Conservation (phyloP, 2,888 invertebrate species). For the Drosophila helvetica region DNA sequence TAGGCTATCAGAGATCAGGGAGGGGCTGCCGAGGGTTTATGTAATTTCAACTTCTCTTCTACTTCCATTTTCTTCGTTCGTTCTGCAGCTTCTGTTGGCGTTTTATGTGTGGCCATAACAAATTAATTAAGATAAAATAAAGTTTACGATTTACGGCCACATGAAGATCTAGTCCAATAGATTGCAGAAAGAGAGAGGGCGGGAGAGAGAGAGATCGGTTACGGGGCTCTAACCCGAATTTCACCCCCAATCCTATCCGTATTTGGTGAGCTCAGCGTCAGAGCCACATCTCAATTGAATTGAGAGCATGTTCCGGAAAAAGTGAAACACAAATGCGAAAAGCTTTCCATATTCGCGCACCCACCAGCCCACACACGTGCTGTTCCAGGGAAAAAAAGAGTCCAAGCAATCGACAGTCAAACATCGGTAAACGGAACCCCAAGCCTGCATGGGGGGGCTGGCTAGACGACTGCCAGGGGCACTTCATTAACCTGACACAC, state of each 20-base stretch:
- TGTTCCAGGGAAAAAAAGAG: neutral
- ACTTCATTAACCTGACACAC: constrained; percentile 1
- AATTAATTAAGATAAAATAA: constrained; percentile 51
- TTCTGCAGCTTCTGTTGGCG: constrained; percentile 1
- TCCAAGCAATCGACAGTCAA: neutral
- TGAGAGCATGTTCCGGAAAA: neutral
- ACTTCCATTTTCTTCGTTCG: neutral
- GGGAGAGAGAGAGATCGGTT: constrained; percentile 1
- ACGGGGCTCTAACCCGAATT: constrained; percentile 11
- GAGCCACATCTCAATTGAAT: neutral
- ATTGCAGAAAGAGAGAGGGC: neutral
- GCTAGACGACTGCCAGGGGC: neutral
- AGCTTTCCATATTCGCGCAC: neutral
- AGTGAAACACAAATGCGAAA: constrained; percentile 4
- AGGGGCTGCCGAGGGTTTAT: constrained; percentile 14
- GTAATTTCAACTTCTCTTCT: neutral
- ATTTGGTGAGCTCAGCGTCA: constrained; percentile 28
- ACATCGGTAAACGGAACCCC: neutral
- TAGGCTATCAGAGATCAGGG: constrained; percentile 4
- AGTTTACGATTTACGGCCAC: constrained; percentile 26
- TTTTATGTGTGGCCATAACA: constrained; percentile 38
- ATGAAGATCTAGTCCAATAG: constrained; percentile 17
- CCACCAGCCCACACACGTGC: neutral
- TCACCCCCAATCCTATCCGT: constrained; percentile 3
- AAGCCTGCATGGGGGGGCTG: no score